Percentiles rank a stretch among this genome's conserved stretches.
Conservation (phyloP, 2,888 invertebrate species). For the Andricus curvator region DNA sequence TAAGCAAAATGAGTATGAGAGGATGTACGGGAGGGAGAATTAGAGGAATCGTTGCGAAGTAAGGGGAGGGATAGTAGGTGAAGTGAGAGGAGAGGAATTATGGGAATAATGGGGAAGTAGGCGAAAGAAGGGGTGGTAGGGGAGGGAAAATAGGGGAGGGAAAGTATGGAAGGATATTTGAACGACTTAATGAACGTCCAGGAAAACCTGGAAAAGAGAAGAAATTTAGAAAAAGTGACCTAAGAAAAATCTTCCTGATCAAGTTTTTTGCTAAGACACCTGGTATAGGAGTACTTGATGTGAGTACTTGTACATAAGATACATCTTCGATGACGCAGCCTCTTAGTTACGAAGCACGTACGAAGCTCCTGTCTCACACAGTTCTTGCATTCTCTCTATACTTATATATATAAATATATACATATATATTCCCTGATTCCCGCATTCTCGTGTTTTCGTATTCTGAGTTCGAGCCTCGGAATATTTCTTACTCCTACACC, state of each 20-base stretch:
- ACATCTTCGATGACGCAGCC: slow-evolving; percentile 58
- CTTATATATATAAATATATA: neutral
- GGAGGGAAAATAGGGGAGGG: too few relatives aligned
- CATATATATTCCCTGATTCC: neutral
- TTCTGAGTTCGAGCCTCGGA: slow-evolving; percentile 24
- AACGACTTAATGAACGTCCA: too few relatives aligned
- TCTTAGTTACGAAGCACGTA: slow-evolving; percentile 73
- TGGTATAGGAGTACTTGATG: slow-evolving; percentile 20
- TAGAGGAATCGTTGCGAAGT: too few relatives aligned
- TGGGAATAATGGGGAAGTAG: too few relatives aligned
- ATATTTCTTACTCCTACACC: slow-evolving; percentile 7
- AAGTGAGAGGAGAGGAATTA: too few relatives aligned
- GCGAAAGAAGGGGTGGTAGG: too few relatives aligned
- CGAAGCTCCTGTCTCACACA: slow-evolving; percentile 62
- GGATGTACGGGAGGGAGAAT: too few relatives aligned
- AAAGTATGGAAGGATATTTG: too few relatives aligned
- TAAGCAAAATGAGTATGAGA: too few relatives aligned
- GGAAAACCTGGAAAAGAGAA: too few relatives aligned
- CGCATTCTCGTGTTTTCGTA: slow-evolving; percentile 12
- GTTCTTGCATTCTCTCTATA: slow-evolving; percentile 61
- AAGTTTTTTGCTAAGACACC: slow-evolving; percentile 5
- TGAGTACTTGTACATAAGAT: slow-evolving; percentile 45
- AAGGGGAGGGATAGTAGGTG: too few relatives aligned
- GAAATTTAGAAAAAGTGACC: too few relatives aligned
- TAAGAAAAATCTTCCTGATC: neutral